Conservation (phyloP, 23 tunicate genomes). For the Clavelina lepadiformis region DNA sequence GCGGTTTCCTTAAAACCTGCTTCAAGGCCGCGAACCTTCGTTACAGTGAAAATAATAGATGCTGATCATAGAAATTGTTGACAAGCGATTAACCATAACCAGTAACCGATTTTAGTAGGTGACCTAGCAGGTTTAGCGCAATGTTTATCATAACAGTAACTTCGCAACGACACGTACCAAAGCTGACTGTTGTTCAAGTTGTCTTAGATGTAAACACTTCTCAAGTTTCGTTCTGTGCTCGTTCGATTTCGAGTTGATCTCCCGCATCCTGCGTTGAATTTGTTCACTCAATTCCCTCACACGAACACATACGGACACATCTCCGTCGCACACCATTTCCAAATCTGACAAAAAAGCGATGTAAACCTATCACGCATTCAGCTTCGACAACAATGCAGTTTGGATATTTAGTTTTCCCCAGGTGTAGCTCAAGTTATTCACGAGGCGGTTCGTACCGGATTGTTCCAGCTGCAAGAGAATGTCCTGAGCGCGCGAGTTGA, state of each 20-base stretch:
- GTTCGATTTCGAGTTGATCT: conserved; percentile 29
- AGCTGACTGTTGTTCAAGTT: conserved; percentile 24
- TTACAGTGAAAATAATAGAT: too few species aligned
- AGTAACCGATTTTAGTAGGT: too few species aligned
- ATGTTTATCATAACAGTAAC: conserved; percentile 16
- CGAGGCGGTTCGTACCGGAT: conserved; percentile 40
- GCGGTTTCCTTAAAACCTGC: background rate
- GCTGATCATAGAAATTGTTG: too few species aligned
- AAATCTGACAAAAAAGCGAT: conserved; percentile 28
- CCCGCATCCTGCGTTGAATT: conserved; percentile 35
- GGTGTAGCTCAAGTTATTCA: too few species aligned
- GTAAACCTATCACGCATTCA: too few species aligned
- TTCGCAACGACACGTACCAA: conserved; percentile 44
- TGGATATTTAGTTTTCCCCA: background rate
- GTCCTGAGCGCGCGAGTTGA: conserved; percentile 58
- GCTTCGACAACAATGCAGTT: background rate
- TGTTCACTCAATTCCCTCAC: conserved; percentile 54
- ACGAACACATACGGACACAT: conserved; percentile 32
- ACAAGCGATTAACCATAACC: too few species aligned
- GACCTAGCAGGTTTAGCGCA: too few species aligned
- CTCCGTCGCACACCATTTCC: conserved; percentile 67
- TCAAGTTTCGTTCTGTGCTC: conserved; percentile 50
- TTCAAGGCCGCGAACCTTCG: too few species aligned
- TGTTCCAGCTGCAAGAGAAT: conserved; percentile 56
- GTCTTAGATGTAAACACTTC: conserved; percentile 39